phyloP scores from a whole-genome alignment of 1,140 invertebrate species.

The Lethrus apterus region DNA sequence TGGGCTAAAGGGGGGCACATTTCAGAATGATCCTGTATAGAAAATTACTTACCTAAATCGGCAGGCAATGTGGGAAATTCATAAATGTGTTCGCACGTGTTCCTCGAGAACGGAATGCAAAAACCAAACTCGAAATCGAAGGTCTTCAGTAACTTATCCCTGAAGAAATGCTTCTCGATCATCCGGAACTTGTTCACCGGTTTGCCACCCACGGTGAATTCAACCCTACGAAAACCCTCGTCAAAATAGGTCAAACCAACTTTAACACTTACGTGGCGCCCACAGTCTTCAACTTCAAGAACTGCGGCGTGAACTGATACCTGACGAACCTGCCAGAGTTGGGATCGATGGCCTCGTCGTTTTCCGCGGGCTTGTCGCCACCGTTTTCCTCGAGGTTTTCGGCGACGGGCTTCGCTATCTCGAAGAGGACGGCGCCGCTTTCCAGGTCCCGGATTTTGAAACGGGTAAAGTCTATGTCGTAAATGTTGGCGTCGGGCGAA shows the following conservation, averaged over 20 bases:
- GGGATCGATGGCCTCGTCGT: conserved; percentile 66
- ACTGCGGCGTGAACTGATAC: conserved; percentile 94
- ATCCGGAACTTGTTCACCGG: conserved; percentile 95
- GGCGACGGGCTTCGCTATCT: conserved; percentile 85
- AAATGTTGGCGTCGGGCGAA: conserved; percentile 89
- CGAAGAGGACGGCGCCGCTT: conserved; percentile 86
- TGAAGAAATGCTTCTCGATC: conserved; percentile 97
- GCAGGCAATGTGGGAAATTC: conserved; percentile 87
- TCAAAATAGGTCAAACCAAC: conserved; percentile 16
- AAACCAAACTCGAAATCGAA: conserved; percentile 99
- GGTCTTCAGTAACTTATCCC: conserved; percentile 90
- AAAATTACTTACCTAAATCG: conserved; percentile 76
- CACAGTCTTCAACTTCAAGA: conserved; percentile 91
- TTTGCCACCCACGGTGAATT: conserved; percentile 89
- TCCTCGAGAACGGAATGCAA: conserved; percentile 95
- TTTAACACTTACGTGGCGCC: conserved; percentile 78
- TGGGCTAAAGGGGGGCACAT: not conserved
- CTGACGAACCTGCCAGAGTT: conserved; percentile 93
- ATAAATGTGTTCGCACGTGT: conserved; percentile 99
- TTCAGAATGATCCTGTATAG: too few species aligned
- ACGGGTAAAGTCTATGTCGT: conserved; percentile 95
- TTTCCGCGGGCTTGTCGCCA: conserved; percentile 47
- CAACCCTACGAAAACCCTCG: conserved; percentile 68
- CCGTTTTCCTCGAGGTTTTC: conserved; percentile 58
- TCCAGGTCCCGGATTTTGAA: conserved; percentile 97